Conservation (phyloP, 1,140 invertebrate genomes). For the Papilio polyxenes region DNA sequence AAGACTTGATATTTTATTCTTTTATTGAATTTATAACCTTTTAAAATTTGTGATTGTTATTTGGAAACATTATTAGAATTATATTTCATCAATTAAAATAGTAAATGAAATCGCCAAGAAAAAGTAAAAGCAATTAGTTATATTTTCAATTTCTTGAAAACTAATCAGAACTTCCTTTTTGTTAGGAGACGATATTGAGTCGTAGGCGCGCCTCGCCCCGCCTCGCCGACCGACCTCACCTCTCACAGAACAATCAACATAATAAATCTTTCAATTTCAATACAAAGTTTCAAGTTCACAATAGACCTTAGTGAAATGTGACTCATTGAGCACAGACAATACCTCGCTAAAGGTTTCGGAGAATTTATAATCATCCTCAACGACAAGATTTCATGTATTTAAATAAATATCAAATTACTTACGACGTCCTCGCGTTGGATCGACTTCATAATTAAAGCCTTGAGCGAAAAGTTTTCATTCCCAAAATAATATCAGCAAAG, state of each 20-base stretch:
- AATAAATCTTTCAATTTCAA: slow-evolving; percentile 19
- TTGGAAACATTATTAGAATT: too few relatives aligned
- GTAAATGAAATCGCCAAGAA: neutral
- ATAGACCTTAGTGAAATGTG: neutral
- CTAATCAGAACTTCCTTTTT: neutral
- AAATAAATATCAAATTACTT: slow-evolving; percentile 11
- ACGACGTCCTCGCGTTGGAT: neutral
- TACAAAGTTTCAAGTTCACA: slow-evolving; percentile 20
- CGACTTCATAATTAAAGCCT: neutral
- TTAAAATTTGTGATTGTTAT: too few relatives aligned
- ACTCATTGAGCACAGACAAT: neutral
- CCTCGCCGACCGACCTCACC: neutral
- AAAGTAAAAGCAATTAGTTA: neutral
- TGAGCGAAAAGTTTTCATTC: neutral
- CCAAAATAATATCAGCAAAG: neutral
- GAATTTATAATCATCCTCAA: neutral
- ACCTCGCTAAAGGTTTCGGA: neutral
- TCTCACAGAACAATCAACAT: neutral
- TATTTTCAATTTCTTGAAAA: neutral
- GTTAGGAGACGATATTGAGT: neutral
- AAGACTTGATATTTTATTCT: too few relatives aligned
- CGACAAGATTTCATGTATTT: slow-evolving; percentile 5
- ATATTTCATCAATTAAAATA: neutral
- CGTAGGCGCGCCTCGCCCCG: neutral
- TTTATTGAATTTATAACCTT: too few relatives aligned